Conservation (phyloP, 92 coral and sea anemone genomes). For the Epizoanthus ramosus region DNA sequence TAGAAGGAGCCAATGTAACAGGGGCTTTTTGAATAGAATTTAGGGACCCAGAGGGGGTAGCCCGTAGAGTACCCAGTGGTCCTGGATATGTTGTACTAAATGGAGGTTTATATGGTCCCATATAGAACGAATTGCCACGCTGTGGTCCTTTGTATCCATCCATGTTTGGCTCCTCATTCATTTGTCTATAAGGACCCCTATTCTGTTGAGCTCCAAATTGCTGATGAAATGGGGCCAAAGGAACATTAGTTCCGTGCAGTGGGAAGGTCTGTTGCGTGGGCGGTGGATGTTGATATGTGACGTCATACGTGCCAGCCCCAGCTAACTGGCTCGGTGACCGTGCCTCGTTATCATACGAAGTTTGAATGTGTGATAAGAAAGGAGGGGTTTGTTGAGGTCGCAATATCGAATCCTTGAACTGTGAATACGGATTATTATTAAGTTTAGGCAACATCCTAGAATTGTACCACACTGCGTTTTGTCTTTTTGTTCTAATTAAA, state of each 20-base stretch:
- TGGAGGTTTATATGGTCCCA: constrained; percentile 19
- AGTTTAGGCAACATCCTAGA: constrained; percentile 12
- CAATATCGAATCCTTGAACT: constrained; percentile 7
- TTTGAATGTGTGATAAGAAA: constrained; percentile 45
- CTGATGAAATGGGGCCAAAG: constrained; percentile 17
- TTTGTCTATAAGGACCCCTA: constrained; percentile 22
- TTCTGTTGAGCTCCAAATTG: constrained; percentile 5
- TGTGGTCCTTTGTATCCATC: constrained; percentile 2
- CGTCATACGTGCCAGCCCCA: constrained; percentile 37
- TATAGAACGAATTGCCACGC: not conserved
- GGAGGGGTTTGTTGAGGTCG: constrained; percentile 38
- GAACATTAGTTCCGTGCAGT: constrained; percentile 1
- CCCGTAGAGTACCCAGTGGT: not conserved
- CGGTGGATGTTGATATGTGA: constrained; percentile 48
- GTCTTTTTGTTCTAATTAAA: constrained; percentile 38
- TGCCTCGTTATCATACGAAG: constrained; percentile 45
- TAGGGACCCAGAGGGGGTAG: constrained; percentile 23
- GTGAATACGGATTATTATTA: constrained; percentile 22
- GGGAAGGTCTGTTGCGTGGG: constrained; percentile 2
- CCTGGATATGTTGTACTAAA: constrained; percentile 6
- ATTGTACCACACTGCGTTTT: constrained; percentile 71
- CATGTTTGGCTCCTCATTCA: constrained; percentile 9
- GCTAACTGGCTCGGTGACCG: constrained; percentile 3
- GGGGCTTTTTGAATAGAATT: not conserved
- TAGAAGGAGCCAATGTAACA: not conserved